A percentile compares a stretch with the other conserved stretches of the same genome.
phyloP scores from a whole-genome alignment of 2,797 vertebrate genomes.

The Gallinago solitaria region DNA sequence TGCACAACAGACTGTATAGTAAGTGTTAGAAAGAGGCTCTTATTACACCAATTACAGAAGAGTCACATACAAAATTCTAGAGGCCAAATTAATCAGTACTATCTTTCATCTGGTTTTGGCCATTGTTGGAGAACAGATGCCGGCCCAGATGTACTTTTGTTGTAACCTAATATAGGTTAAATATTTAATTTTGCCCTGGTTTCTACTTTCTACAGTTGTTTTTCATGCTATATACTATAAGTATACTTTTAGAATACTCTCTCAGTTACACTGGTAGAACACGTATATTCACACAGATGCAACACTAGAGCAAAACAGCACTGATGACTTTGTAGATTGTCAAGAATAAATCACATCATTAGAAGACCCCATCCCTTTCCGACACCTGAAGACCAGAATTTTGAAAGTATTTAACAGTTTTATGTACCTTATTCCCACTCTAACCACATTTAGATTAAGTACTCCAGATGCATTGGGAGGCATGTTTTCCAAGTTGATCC shows the following conservation, averaged over 20 bases:
- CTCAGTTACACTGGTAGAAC: background rate
- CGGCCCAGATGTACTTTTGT: background rate
- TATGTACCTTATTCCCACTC: background rate
- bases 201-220: background rate
- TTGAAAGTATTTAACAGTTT: background rate
- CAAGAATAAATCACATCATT: background rate
- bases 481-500: background rate
- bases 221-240: background rate
- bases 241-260: background rate
- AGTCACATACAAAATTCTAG: background rate
- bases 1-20: background rate
- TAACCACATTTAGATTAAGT: background rate
- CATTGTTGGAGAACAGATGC: background rate
- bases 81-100: background rate
- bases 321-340: background rate
- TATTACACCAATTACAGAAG: background rate
- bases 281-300: accelerated
- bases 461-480: background rate
- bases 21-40: background rate
- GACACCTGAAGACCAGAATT: background rate
- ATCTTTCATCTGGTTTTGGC: background rate
- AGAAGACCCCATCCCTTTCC: background rate
- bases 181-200: background rate
- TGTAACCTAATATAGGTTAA: background rate
- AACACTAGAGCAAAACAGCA: background rate